Conservation (phyloP, 53 echinoderm and acorn worm species). For the Mesocentrotus franciscanus region DNA sequence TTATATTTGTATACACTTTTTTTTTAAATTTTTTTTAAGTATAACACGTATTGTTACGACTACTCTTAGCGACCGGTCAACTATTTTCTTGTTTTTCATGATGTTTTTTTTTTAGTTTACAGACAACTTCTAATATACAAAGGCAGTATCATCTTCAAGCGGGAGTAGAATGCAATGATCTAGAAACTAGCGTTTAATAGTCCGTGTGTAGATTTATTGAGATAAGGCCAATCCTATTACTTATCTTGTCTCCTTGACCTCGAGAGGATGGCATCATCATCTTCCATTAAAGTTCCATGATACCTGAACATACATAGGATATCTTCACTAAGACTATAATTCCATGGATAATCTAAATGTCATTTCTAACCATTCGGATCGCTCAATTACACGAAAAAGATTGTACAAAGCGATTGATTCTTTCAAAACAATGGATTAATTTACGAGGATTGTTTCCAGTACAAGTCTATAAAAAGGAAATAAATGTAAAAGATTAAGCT, state of each 20-base stretch:
- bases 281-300: neutral
- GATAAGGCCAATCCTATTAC: conserved; percentile 19
- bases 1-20: neutral
- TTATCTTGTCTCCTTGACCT: conserved; percentile 20
- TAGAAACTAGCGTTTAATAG: neutral
- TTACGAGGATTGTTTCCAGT: neutral
- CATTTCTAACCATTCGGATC: neutral
- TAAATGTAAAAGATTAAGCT: neutral
- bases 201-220: neutral
- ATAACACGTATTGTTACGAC: neutral
- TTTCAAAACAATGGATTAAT: neutral
- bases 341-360: neutral
- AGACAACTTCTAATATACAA: neutral
- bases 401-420: neutral
- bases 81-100: no score
- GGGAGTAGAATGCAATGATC: conserved; percentile 11
- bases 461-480: neutral
- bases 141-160: neutral
- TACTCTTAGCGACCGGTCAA: neutral
- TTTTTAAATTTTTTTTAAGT: neutral
- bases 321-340: neutral
- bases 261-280: neutral
- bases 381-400: neutral
- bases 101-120: neutral
- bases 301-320: neutral